A percentile compares a stretch with the other conserved stretches of the same genome.
These are phyloP conservation scores for Mesochorus sp. DNA, from an alignment of 2,888 invertebrate genomes.

Conservation along the genomic window DNA sequence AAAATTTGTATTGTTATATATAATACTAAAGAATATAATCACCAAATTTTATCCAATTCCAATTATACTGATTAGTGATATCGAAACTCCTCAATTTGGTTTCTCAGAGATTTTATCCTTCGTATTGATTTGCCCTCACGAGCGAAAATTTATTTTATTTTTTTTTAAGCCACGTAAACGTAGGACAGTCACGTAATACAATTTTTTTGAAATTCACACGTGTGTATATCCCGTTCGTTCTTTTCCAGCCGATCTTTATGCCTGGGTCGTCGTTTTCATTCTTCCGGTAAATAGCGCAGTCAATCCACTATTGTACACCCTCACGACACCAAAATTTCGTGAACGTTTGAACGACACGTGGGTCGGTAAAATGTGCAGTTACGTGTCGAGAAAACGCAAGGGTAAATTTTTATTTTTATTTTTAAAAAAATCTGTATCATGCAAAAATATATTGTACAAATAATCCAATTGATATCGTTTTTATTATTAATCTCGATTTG, in stretches of 20 bases:
- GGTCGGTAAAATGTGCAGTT: constrained; percentile 69
- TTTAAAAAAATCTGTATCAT: not conserved
- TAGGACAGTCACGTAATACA: constrained; percentile 1
- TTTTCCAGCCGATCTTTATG: constrained; percentile 85
- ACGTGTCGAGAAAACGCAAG: constrained; percentile 68
- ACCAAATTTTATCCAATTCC: too few species aligned
- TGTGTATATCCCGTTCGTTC: constrained; percentile 29
- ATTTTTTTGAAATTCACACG: constrained; percentile 17
- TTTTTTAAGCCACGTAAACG: constrained; percentile 24
- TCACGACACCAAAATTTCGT: constrained; percentile 86
- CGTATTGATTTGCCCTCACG: not conserved
- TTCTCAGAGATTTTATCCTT: too few species aligned
- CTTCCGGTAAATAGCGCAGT: constrained; percentile 87
- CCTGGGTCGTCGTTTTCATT: constrained; percentile 87
- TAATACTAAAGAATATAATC: too few species aligned
- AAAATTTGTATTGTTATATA: too few species aligned
- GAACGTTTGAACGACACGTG: constrained; percentile 81
- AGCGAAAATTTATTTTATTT: not conserved
- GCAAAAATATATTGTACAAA: too few species aligned
- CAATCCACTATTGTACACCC: constrained; percentile 87
- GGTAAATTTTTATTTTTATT: constrained; percentile 55
- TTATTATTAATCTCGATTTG: not conserved
- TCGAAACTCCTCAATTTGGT: too few species aligned
- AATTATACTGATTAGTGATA: too few species aligned
- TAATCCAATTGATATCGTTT: constrained; percentile 7